Evolutionary conservation across 2,888 invertebrate species (phyloP), one percentile per base, ranked within the genome.

Genomic region (Sabellastarte sp.): DNA sequence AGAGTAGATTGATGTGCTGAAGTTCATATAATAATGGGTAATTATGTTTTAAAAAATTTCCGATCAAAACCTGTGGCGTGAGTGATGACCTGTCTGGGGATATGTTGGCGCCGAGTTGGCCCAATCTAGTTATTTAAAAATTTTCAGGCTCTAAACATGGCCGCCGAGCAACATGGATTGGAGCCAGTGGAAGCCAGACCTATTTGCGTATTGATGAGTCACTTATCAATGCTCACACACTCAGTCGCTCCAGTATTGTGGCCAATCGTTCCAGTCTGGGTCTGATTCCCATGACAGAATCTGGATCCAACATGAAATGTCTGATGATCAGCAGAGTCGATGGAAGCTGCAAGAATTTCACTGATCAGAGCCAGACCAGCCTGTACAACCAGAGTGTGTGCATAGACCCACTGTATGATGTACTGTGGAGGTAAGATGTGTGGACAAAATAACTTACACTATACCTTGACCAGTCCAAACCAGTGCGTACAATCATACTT

Each of bases 101-200:
- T n/a, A n/a, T n/a, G n/a, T n/a, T n/a, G n/a, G n/a, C n/a, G n/a
- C n/a, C n/a, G n/a, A n/a, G n/a, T n/a, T n/a, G n/a, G n/a, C n/a
- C n/a, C n/a, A n/a, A n/a, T n/a, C n/a, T n/a, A n/a, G n/a, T n/a
- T n/a, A n/a, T n/a, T n/a, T n/a, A n/a, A n/a, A n/a, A n/a, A 15
- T 32, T 60, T 67, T 3, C 66, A 81, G 81, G 81, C 0, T 90
- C 93, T 0, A 89, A 90, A 63, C 90, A 90, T 85, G 92, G 95
- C 0, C 89, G 93, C 72, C 88, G 92, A 75, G 97, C 94, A 0
- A 93, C 93, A 0, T 95, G 95, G 94, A 89, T 97, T 24, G 91
- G 93, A 0, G 95, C 96, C 2, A 92, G 93, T n/a, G 95, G 94
- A 0, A 97, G 98, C 86, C 93, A 94, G 84, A 98, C 97, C 1